Evolutionary conservation across 2,797 vertebrate species (phyloP), one percentile per base, ranked within the genome.

Genomic region (Numenius phaeopus): DNA sequence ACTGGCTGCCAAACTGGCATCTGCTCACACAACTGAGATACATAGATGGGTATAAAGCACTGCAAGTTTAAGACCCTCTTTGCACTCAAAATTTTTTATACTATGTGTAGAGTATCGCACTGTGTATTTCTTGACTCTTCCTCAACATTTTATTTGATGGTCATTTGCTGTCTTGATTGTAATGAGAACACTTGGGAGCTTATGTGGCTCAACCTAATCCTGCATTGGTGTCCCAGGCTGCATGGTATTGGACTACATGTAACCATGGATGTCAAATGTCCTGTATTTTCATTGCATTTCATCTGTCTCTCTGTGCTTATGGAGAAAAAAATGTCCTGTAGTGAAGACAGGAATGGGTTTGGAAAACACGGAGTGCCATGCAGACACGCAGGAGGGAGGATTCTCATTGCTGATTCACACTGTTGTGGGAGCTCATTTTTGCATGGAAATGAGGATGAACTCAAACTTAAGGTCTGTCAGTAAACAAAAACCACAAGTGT

Each of bases 381-480:
- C 29, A 32, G 54, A 29, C 14, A 11, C 0, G 1, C 22, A 32
- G 55, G 16, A 81, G 14, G 50, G 11, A 76, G 61, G 40, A 44
- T 47, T 14, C 40, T 77, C 27, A 4, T 29, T 2, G 2, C 10
- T 21, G 24, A 32, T 54, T 64, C 32, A 64, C 13, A 8, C 54
- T 0, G 0, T 59, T 1, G 2, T 0, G 0, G 42, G 52, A 87
- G 57, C 64, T 86, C 0, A 0, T 46, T 59, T 57, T 61, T 83
- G 44, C 14, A 8, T 39, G 39, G 78, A n/a, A 52, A 32, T 24
- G 22, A 58, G 58, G 37, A n/a, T 27, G 62, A 83, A 66, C 82
- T 75, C 57, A n/a, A 65, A 58, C 22, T n/a, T n/a, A 39, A 65
- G 37, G 50, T 55, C 42, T 42, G 22, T 32, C 24, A 9, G 22